Base-by-base conservation (phyloP, 2,797 vertebrate species). In the Neosalanx taihuensis region DNA sequence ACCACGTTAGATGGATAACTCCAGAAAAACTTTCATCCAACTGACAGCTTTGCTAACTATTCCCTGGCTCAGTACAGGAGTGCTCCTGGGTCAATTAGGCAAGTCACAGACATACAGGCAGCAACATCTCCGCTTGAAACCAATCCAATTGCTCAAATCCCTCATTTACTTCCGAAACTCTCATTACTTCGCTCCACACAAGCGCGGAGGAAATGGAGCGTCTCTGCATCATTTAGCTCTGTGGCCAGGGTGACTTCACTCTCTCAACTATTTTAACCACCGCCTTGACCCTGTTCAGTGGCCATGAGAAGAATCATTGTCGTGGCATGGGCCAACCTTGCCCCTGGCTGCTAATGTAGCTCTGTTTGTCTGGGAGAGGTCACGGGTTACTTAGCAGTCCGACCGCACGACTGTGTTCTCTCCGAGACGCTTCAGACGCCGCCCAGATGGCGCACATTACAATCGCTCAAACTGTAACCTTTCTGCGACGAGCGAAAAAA, bases 401-500 rank as follows among this genome's bases (percentile, higher is more conserved):
- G 60, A 65, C 64, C 67, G 62, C 29, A 67, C 17, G 1, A 23
- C 49, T 26, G 13, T 18, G 46, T 29, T 30, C 23, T 51, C 20
- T 67, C 17, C 9, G 33, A 41, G 70, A 76, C 35, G 7, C 60
- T 68, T 78, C 17, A 33, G 35, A 23, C 46, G n/a, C 15, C 23
- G 67, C 75, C 69, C 72, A 81, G 79, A 77, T 81, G 72, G 76
- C 58, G 29, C 12, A 51, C 62, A 63, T 79, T 77, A 77, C 69
- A 73, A 57, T 68, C 67, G 18, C 66, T 72, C 29, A 72, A 79
- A 77, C 26, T 61, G 61, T 64, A 70, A 61, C 33, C 71, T 72
- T 53, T 46, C n/a, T 41, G 51, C 41, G 12, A 12, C 41, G 41
- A 9, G 51, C 51, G 12, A 46, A 60, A 10, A 60, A 77, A 73